Percentiles rank a stretch among this genome's conserved stretches.
Evolutionary conservation across 1,140 invertebrate species (phyloP).

Genomic region (Drosophila saltans): DNA sequence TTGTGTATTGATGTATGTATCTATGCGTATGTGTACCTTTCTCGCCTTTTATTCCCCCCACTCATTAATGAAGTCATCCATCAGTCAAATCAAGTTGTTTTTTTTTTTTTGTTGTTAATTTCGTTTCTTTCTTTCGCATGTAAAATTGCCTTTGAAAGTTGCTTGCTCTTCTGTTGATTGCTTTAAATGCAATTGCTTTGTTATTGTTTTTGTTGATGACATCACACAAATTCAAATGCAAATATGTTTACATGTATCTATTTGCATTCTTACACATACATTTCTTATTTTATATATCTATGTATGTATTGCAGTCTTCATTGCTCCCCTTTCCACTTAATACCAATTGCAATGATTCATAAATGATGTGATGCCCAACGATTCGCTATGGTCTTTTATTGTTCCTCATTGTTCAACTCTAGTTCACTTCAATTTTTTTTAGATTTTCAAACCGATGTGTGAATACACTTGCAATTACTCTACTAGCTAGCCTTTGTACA

Average conservation of each 20-base stretch:
- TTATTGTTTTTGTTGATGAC: slow-evolving; percentile 44
- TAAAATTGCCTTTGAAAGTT: slow-evolving; percentile 16
- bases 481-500: too few relatives aligned
- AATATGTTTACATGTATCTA: neutral
- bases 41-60: slow-evolving; percentile 16
- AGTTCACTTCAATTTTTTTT: slow-evolving; percentile 70
- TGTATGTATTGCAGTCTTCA: slow-evolving; percentile 11
- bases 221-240: slow-evolving; percentile 50
- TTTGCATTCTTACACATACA: slow-evolving; percentile 24
- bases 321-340: slow-evolving; percentile 9
- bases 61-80: slow-evolving; percentile 72
- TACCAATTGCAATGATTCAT: slow-evolving; percentile 34
- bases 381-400: slow-evolving; percentile 21
- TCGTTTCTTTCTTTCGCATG: slow-evolving; percentile 39
- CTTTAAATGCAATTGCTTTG: slow-evolving; percentile 51
- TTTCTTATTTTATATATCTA: slow-evolving; percentile 12
- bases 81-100: slow-evolving; percentile 59
- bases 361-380: slow-evolving; percentile 39
- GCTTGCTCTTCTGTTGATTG: slow-evolving; percentile 23
- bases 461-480: too few relatives aligned
- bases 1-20: slow-evolving; percentile 17
- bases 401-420: slow-evolving; percentile 36
- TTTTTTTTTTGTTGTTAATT: slow-evolving; percentile 40
- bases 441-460: too few relatives aligned
- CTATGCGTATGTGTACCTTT: slow-evolving; percentile 28